These are phyloP conservation scores for Palloptera scutellata DNA, from an alignment of 2,888 invertebrate genomes.

Conservation along the genomic window DNA sequence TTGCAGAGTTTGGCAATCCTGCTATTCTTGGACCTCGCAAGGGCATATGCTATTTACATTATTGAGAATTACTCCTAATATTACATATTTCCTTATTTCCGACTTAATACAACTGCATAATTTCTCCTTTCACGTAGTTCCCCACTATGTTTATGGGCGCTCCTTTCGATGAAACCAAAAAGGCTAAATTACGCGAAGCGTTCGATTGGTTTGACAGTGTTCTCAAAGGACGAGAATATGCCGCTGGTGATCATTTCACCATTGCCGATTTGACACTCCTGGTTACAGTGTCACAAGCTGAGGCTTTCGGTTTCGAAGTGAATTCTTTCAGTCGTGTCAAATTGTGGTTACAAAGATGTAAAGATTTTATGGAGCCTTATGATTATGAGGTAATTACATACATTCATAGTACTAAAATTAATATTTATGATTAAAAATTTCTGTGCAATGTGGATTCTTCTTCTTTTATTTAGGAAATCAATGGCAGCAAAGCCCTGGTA, in stretches of 20 bases:
- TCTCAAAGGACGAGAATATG: slow-evolving; percentile 67
- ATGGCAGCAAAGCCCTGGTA: slow-evolving; percentile 68
- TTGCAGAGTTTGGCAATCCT: no score
- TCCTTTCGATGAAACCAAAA: slow-evolving; percentile 64
- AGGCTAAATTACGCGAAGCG: slow-evolving; percentile 67
- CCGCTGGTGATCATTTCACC: slow-evolving; percentile 68
- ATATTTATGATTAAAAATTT: not conserved
- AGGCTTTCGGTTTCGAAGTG: slow-evolving; percentile 67
- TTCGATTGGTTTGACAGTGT: slow-evolving; percentile 68
- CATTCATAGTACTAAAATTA: not conserved
- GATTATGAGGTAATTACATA: slow-evolving; percentile 69
- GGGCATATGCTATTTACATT: no score
- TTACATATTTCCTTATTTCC: not conserved
- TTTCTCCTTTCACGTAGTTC: slow-evolving; percentile 52
- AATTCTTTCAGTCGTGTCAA: slow-evolving; percentile 66
- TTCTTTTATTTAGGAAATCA: slow-evolving; percentile 65
- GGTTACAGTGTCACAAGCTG: slow-evolving; percentile 61
- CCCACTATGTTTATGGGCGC: slow-evolving; percentile 65
- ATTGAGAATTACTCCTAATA: no score
- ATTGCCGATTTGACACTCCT: slow-evolving; percentile 61
- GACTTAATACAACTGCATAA: not conserved
- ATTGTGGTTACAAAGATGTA: slow-evolving; percentile 74
- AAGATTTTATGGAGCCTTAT: slow-evolving; percentile 70
- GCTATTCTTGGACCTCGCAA: no score
- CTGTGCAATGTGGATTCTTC: not conserved